phyloP scores from a whole-genome alignment of 2,113 vertebrate genomes.

The Rutilus rutilus region DNA sequence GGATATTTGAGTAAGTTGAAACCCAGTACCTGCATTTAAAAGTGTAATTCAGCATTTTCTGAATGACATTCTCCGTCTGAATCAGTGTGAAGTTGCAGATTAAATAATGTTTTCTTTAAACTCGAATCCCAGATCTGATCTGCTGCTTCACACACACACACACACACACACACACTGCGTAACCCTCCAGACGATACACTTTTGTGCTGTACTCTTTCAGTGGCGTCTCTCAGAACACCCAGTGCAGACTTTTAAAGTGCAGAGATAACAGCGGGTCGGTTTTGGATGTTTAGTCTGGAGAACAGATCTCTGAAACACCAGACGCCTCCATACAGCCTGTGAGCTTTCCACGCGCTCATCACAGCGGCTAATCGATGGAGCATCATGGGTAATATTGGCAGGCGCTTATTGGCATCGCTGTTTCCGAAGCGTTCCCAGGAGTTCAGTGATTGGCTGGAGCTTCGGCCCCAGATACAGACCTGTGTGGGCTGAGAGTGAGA shows the following conservation, averaged over 20 bases:
- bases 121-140: neutral
- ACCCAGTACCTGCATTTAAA: too few species aligned
- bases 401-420: neutral
- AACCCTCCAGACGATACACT: neutral
- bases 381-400: slow-evolving; percentile 20
- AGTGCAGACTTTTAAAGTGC: neutral
- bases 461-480: neutral
- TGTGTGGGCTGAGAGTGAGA: slow-evolving; percentile 1
- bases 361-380: neutral
- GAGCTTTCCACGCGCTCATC: neutral
- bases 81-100: neutral
- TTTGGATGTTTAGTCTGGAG: slow-evolving; percentile 1
- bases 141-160: neutral
- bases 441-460: neutral
- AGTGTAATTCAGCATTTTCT: too few species aligned
- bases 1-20: too few species aligned
- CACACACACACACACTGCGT: too few species aligned
- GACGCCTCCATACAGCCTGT: neutral
- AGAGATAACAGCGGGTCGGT: neutral
- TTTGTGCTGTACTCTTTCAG: neutral
- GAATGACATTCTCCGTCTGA: too few species aligned
- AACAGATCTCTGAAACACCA: neutral
- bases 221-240: neutral
- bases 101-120: neutral
- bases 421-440: neutral